Evolutionary conservation across 2,888 invertebrate genomes (phyloP), one percentile per base, ranked within the genome.

Genomic region (Drosophila hawaiiensis): DNA sequence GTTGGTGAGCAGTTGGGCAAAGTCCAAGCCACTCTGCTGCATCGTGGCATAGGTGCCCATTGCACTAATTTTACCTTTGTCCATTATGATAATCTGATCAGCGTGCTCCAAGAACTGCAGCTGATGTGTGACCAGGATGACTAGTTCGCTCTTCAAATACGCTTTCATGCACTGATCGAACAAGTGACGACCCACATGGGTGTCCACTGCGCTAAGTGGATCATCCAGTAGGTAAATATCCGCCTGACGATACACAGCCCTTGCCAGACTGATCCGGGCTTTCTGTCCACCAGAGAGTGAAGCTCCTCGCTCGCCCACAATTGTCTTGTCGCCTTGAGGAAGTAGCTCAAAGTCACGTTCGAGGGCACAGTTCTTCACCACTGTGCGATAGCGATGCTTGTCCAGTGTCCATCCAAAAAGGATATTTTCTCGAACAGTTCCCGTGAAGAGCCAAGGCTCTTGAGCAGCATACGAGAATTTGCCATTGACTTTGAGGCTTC

Each of bases 161-260:
- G 91, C 91, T 19, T 87, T 89, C 90, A 93, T 92, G 60, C 93
- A 93, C 62, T 92, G 90, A 60, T 98, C 97, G 93, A 98, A 98
- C 85, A 98, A 94, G 92, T 97, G 97, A n/a, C 97, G 95, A 3
- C 97, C 97, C 1, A 98, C 98, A 92, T 97, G 97, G 0, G 97
- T 95, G 94, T 98, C 98, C 28, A 98, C 98, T 0, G 98, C 98
- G 62, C 97, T 96, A 59, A 98, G 94, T 0, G 98, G 98, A 94
- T 98, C 98, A 93, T 98, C 98, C 64, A 98, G 93, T 19, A 98
- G 93, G 91, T 97, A 98, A 79, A 98, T 96, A 88, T 97, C 97
- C 0, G 97, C 96, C 69, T 97, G 95, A 64, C 96, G 96, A 93
- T 98, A 98, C 1, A 98, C 96, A 0, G 97, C 96, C 82, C 98